These are phyloP conservation scores for Benitochromis conjunctus DNA, from an alignment of 2,113 vertebrate genomes.

Conservation along the genomic window DNA sequence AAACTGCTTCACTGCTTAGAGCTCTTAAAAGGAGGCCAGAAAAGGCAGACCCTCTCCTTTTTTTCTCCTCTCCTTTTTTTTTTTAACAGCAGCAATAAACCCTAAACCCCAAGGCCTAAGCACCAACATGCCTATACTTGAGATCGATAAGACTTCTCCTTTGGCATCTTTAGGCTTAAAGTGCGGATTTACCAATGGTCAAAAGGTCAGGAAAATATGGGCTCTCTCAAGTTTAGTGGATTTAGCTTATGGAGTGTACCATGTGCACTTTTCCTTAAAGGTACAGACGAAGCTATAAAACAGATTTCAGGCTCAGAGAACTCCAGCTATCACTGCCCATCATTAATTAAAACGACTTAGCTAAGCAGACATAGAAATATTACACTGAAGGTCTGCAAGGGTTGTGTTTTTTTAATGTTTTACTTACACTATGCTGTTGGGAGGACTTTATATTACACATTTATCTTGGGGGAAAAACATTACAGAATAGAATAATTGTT, in stretches of 20 bases:
- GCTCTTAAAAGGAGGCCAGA: slow-evolving; percentile 20
- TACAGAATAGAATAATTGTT: background rate
- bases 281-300: background rate
- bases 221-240: background rate
- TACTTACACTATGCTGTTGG: background rate
- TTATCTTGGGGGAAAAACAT: background rate
- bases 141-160: slow-evolving; percentile 14
- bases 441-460: background rate
- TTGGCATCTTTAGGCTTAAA: slow-evolving; percentile 6
- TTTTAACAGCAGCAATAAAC: slow-evolving; percentile 12
- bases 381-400: background rate
- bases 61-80: background rate
- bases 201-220: slow-evolving; percentile 15
- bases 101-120: background rate
- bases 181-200: slow-evolving; percentile 1
- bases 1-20: slow-evolving; percentile 17
- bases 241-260: background rate
- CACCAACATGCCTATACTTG: background rate
- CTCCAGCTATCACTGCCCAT: background rate
- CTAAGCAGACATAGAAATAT: background rate
- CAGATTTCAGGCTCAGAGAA: background rate
- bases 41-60: background rate
- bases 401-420: background rate
- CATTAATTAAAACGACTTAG: background rate
- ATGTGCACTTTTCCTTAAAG: background rate